These are phyloP conservation scores for Nesidiocoris tenuis DNA, from an alignment of 2,888 invertebrate genomes.

Conservation along the genomic window DNA sequence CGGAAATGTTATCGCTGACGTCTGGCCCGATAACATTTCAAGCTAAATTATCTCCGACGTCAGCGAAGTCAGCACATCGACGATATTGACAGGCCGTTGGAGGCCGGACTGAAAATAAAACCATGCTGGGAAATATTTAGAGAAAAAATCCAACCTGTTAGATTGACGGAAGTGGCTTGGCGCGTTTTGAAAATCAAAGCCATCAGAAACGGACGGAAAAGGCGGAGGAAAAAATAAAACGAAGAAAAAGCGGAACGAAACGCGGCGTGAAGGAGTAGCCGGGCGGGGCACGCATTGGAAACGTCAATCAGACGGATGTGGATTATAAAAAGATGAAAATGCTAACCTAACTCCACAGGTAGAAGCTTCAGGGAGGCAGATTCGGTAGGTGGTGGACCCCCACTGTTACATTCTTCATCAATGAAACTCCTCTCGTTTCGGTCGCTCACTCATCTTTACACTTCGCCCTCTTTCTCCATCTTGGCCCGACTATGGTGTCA, in stretches of 20 bases:
- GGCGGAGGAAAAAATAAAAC: not conserved
- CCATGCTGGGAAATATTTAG: not conserved
- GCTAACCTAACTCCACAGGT: constrained; percentile 1
- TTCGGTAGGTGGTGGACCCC: constrained; percentile 10
- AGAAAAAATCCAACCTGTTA: not conserved
- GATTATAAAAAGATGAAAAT: constrained; percentile 9
- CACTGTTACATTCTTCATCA: constrained; percentile 34
- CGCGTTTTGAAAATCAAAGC: not conserved
- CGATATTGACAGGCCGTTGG: not conserved
- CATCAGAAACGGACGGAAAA: not conserved
- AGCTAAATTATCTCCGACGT: too few relatives aligned
- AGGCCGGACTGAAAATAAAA: not conserved
- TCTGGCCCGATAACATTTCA: too few relatives aligned
- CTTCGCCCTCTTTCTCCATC: not conserved
- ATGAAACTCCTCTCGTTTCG: constrained; percentile 17
- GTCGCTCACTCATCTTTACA: constrained; percentile 3
- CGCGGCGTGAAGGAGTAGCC: constrained; percentile 1
- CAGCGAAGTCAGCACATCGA: too few relatives aligned
- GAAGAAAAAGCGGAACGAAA: not conserved
- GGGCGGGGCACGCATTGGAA: not conserved
- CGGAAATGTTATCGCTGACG: too few relatives aligned
- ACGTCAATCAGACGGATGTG: constrained; percentile 5
- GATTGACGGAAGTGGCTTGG: not conserved
- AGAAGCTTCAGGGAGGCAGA: not conserved
- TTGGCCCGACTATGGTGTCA: not conserved